phyloP scores from a whole-genome alignment of 2,888 invertebrate genomes.

The Tipula lateralis region DNA sequence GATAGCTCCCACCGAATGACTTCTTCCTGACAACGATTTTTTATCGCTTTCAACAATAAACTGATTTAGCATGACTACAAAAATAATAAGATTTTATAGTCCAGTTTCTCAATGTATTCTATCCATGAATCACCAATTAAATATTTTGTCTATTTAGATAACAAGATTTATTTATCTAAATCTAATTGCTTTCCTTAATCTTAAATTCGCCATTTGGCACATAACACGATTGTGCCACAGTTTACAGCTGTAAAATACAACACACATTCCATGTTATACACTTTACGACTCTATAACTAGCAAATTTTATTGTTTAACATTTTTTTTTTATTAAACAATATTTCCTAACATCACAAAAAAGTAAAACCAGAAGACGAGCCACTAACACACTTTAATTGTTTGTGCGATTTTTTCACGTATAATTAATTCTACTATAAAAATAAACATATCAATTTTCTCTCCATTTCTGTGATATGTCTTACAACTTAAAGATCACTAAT shows the following conservation, averaged over 20 bases:
- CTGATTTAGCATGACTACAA: too few species aligned
- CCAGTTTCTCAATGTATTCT: too few species aligned
- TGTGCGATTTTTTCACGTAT: neutral
- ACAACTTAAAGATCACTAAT: neutral
- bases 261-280: neutral
- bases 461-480: neutral
- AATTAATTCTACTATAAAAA: neutral
- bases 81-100: too few species aligned
- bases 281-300: neutral
- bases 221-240: neutral
- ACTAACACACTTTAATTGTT: neutral
- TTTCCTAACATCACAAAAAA: neutral
- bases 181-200: too few species aligned
- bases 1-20: too few species aligned
- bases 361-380: neutral
- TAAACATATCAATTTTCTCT: neutral
- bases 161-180: too few species aligned
- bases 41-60: too few species aligned
- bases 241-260: neutral
- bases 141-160: neutral
- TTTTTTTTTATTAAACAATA: neutral
- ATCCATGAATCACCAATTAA: too few species aligned
- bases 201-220: too few species aligned
- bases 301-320: neutral
- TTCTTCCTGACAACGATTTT: too few species aligned